These are phyloP conservation scores for Acrocyrtus sp. DNA, from an alignment of 2,888 invertebrate genomes.

Conservation along the genomic window DNA sequence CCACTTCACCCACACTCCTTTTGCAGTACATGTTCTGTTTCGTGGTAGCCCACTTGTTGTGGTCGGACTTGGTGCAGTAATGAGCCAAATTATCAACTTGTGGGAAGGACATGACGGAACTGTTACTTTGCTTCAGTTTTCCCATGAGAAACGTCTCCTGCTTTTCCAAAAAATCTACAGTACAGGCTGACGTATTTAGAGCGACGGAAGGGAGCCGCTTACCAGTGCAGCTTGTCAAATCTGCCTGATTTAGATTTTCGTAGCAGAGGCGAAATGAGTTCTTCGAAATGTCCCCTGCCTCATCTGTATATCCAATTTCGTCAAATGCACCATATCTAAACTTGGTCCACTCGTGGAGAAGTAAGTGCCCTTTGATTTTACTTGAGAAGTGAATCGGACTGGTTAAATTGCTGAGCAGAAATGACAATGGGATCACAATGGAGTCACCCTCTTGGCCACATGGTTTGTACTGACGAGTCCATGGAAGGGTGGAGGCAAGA, in stretches of 20 bases:
- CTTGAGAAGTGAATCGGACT: neutral
- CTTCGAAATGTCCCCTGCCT: no score
- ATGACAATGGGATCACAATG: constrained; percentile 67
- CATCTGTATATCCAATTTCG: constrained; percentile 72
- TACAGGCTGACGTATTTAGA: neutral
- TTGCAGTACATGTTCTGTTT: constrained; percentile 75
- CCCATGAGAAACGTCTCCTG: neutral
- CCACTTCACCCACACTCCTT: constrained; percentile 72
- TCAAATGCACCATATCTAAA: constrained; percentile 77
- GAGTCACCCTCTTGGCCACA: constrained; percentile 72
- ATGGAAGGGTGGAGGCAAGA: constrained; percentile 68
- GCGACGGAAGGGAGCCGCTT: constrained; percentile 6
- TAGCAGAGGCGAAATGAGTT: constrained; percentile 73
- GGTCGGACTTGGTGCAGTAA: constrained; percentile 73
- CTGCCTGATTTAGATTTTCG: constrained; percentile 54
- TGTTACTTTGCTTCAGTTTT: neutral
- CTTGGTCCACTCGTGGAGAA: constrained; percentile 75
- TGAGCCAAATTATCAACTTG: constrained; percentile 64
- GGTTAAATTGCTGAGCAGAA: constrained; percentile 21
- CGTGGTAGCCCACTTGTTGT: constrained; percentile 74
- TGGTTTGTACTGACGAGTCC: constrained; percentile 72
- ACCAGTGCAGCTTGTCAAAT: constrained; percentile 44
- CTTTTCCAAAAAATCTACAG: neutral
- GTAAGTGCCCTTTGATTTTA: constrained; percentile 61
- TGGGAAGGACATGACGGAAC: constrained; percentile 11